Conservation (phyloP, 2,113 vertebrate genomes). For the Thomomys bottae region DNA sequence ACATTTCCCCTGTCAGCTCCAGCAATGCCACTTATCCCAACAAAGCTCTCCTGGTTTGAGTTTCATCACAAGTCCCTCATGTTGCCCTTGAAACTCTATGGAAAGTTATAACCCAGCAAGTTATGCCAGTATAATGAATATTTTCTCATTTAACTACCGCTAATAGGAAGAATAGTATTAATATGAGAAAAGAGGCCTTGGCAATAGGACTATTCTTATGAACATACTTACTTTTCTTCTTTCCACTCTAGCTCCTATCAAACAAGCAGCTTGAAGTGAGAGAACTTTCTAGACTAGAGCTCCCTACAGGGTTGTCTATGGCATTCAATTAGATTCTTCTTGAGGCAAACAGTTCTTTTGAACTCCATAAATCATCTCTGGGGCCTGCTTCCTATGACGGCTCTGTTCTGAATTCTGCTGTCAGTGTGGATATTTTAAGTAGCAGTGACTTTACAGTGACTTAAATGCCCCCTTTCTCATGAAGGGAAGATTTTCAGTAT, state of each 20-base stretch:
- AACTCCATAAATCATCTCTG: neutral
- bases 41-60: neutral
- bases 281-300: conserved; percentile 49
- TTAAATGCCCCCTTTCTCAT: neutral
- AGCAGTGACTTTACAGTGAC: neutral
- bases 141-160: conserved; percentile 31
- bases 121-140: neutral
- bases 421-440: neutral
- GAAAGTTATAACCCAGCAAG: neutral
- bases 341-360: neutral
- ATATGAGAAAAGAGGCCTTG: conserved; percentile 4
- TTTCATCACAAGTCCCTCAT: neutral
- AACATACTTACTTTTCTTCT: conserved; percentile 40
- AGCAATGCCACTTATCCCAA: neutral
- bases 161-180: conserved; percentile 28
- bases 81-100: neutral
- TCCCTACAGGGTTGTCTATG: neutral
- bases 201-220: neutral
- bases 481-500: neutral
- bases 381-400: neutral
- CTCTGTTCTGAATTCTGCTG: conserved; percentile 3
- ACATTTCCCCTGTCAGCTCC: neutral
- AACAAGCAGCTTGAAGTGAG: neutral
- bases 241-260: neutral
- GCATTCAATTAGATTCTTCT: conserved; percentile 22